Evolutionary conservation across 2,888 invertebrate species (phyloP).

Genomic region (Rutpela maculata): DNA sequence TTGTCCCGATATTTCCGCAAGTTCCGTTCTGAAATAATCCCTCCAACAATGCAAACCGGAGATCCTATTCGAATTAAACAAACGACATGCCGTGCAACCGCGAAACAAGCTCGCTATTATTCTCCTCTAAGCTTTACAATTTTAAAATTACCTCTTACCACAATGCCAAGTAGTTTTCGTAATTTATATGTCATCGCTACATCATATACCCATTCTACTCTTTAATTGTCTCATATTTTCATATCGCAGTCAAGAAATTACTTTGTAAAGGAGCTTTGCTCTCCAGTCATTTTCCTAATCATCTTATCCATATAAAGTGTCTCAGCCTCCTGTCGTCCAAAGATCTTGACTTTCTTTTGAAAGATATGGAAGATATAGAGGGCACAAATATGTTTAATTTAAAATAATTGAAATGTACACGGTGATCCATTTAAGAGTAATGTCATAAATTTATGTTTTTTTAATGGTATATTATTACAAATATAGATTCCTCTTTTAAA

Average conservation of each 20-base stretch:
- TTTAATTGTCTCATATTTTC: slow-evolving; percentile 39
- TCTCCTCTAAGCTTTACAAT: slow-evolving; percentile 60
- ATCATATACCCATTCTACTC: slow-evolving; percentile 37
- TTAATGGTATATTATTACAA: too few relatives aligned
- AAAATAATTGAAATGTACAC: too few relatives aligned
- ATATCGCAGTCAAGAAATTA: neutral
- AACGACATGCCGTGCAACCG: slow-evolving; percentile 64
- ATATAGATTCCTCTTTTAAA: too few relatives aligned
- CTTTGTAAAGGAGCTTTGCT: slow-evolving; percentile 25
- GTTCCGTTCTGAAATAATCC: slow-evolving; percentile 71
- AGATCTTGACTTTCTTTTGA: too few relatives aligned
- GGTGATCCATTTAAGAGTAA: too few relatives aligned
- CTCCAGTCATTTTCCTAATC: slow-evolving; percentile 11
- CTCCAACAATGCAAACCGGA: slow-evolving; percentile 62
- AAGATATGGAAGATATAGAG: too few relatives aligned
- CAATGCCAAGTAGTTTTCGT: slow-evolving; percentile 52
- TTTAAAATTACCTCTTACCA: slow-evolving; percentile 57
- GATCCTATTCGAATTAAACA: slow-evolving; percentile 66
- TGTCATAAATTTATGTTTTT: too few relatives aligned
- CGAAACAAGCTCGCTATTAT: slow-evolving; percentile 63
- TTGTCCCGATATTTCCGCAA: slow-evolving; percentile 72
- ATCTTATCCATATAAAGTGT: neutral
- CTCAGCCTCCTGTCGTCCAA: too few relatives aligned
- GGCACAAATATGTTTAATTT: too few relatives aligned
- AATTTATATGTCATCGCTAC: slow-evolving; percentile 58